Percentiles rank a stretch among this genome's conserved stretches.
Evolutionary conservation across 2,113 vertebrate species (phyloP).

Genomic region (Catharus bicknelli): DNA sequence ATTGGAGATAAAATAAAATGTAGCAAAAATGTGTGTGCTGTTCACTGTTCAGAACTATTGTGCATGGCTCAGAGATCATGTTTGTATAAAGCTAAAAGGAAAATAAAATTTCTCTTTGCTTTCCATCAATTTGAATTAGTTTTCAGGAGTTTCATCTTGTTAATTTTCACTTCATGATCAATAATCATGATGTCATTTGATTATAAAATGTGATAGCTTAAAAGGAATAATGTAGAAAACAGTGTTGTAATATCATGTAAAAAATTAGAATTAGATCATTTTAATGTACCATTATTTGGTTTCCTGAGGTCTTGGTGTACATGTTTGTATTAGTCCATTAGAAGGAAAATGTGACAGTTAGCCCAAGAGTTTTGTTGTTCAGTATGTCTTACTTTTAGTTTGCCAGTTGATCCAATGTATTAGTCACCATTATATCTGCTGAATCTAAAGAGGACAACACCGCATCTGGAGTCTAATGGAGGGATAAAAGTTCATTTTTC

Average conservation of each 20-base stretch:
- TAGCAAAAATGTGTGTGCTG: neutral
- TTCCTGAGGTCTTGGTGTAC: neutral
- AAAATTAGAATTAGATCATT: neutral
- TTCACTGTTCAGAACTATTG: neutral
- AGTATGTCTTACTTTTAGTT: neutral
- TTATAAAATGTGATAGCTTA: neutral
- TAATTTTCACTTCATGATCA: constrained; percentile 14
- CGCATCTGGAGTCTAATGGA: neutral
- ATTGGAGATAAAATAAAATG: neutral
- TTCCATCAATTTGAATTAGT: neutral
- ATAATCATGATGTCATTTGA: neutral
- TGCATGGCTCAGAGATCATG: neutral
- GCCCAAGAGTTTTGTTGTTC: neutral
- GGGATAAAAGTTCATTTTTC: neutral
- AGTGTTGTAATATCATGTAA: neutral
- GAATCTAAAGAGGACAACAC: neutral
- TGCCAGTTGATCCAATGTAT: neutral
- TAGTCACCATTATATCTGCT: neutral
- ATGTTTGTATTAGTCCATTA: neutral
- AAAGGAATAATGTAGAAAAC: neutral
- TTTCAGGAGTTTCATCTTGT: neutral
- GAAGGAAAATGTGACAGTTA: neutral
- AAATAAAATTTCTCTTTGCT: neutral
- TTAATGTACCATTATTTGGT: neutral
- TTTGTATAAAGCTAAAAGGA: neutral